Evolutionary conservation across 2,797 vertebrate genomes (phyloP).

Genomic region (Cetoscarus ocellatus): DNA sequence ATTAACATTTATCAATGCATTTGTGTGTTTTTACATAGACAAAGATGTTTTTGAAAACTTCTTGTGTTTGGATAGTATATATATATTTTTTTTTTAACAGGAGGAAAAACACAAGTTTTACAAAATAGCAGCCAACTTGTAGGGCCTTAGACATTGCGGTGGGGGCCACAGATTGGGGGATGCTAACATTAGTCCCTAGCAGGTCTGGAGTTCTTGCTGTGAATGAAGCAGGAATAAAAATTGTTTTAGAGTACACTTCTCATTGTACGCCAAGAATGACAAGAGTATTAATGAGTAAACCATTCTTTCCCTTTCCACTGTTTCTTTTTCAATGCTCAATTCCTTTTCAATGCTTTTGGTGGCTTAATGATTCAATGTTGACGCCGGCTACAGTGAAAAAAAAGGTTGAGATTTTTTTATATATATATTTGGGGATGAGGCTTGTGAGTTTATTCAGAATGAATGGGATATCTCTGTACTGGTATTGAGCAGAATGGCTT

Average conservation of each 20-base stretch:
- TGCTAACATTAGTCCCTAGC: too few relatives aligned
- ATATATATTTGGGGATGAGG: conserved; percentile 64
- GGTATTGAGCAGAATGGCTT: conserved; percentile 57
- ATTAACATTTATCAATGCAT: too few relatives aligned
- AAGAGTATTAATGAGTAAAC: conserved; percentile 55
- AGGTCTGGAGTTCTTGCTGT: too few relatives aligned
- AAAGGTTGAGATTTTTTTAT: conserved; percentile 57
- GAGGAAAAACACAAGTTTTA: too few relatives aligned
- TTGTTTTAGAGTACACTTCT: conserved; percentile 22
- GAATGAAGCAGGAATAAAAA: conserved; percentile 22
- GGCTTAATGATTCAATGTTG: conserved; percentile 82
- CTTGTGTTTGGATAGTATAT: too few relatives aligned
- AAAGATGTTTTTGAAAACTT: too few relatives aligned
- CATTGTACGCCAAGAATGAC: conserved; percentile 11
- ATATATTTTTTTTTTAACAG: too few relatives aligned
- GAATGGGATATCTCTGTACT: conserved; percentile 66
- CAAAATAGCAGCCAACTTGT: too few relatives aligned
- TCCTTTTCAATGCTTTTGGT: conserved; percentile 82
- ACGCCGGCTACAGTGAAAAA: conserved; percentile 77
- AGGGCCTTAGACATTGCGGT: too few relatives aligned
- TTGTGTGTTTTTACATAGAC: too few relatives aligned
- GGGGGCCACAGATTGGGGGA: too few relatives aligned
- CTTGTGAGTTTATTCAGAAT: conserved; percentile 58
- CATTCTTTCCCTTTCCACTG: conserved; percentile 79
- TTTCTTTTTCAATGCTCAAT: conserved; percentile 76